These are phyloP conservation scores for Tinea pellionella DNA, from an alignment of 2,888 invertebrate genomes.

Conservation along the genomic window DNA sequence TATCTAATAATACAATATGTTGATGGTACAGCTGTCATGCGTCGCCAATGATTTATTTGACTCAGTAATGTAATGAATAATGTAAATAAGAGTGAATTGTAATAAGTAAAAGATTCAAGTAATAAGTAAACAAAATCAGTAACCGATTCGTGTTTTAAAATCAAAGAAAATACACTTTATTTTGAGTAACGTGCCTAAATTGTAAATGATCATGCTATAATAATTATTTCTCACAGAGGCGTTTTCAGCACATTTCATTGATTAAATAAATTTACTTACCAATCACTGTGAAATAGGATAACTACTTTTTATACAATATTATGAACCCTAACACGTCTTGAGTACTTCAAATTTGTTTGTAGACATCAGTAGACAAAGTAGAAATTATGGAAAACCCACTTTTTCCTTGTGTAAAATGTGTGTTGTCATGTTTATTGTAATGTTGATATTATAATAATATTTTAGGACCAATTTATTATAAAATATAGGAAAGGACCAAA, in stretches of 20 bases:
- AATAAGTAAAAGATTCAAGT: no score
- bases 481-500: constrained; percentile 30
- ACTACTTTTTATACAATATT: not conserved
- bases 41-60: no score
- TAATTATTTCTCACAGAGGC: not conserved
- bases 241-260: not conserved
- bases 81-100: no score
- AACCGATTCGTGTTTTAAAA: no score
- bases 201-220: not conserved
- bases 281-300: not conserved
- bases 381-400: not conserved
- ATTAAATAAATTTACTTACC: not conserved
- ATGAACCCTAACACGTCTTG: not conserved
- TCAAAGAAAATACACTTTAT: no score
- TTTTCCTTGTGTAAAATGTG: not conserved
- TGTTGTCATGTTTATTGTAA: not conserved
- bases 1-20: no score
- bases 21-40: no score
- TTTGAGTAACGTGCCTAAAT: not conserved
- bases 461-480: constrained; percentile 13
- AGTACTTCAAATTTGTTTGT: not conserved
- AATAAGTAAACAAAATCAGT: no score
- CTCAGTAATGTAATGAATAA: no score
- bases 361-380: not conserved
- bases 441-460: not conserved